phyloP scores from a whole-genome alignment of 64 coral and sea anemone genomes.

The Actinia equina region DNA sequence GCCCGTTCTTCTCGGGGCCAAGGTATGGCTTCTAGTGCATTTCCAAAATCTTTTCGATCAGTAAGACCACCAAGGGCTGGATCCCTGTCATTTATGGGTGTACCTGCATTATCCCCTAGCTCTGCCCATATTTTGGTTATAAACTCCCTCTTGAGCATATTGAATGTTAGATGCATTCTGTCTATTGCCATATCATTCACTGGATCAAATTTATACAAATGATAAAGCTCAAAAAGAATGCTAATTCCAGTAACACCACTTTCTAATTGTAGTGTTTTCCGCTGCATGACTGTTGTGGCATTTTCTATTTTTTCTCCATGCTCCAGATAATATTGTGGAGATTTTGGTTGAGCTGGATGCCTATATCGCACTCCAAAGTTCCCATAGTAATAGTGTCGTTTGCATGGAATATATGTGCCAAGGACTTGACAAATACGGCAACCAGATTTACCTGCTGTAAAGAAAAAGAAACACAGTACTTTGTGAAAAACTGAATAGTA shows the following conservation, averaged over 20 bases:
- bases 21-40: conserved; percentile 23
- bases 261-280: conserved; percentile 34
- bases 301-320: conserved; percentile 37
- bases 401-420: too few relatives aligned
- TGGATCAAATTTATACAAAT: conserved; percentile 60
- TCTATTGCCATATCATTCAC: conserved; percentile 55
- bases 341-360: too few relatives aligned
- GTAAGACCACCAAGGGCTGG: conserved; percentile 44
- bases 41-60: conserved; percentile 26
- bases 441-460: too few relatives aligned
- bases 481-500: too few relatives aligned
- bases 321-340: conserved; percentile 47
- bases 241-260: conserved; percentile 57
- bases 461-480: too few relatives aligned
- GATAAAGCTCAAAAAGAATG: conserved; percentile 35
- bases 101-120: conserved; percentile 32
- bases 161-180: conserved; percentile 62
- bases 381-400: too few relatives aligned
- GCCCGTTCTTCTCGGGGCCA: conserved; percentile 52
- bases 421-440: too few relatives aligned
- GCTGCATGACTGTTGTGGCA: conserved; percentile 27
- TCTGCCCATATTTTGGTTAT: conserved; percentile 50
- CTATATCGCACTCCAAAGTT: too few relatives aligned
- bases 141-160: conserved; percentile 61
- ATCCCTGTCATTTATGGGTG: conserved; percentile 19